phyloP scores from a whole-genome alignment of 2,888 invertebrate genomes.

The Mystacides longicornis region DNA sequence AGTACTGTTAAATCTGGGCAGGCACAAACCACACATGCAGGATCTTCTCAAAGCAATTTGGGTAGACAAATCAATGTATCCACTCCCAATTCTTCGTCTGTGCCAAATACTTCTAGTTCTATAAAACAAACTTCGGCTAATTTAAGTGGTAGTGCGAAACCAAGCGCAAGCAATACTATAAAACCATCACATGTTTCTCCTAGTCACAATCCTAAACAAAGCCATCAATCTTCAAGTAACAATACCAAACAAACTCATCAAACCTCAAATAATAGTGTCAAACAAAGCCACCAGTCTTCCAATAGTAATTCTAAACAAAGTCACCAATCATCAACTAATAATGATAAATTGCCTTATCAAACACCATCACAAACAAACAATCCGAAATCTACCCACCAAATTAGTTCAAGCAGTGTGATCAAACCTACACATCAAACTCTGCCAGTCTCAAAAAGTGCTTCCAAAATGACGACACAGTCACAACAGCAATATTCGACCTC shows the following conservation, averaged over 20 bases:
- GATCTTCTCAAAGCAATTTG: neutral
- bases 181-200: neutral
- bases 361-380: neutral
- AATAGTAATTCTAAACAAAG: slow-evolving; percentile 1
- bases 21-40: neutral
- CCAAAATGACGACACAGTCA: no score
- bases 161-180: neutral
- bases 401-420: neutral
- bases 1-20: neutral
- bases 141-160: neutral
- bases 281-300: neutral
- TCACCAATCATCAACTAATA: neutral
- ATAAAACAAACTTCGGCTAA: neutral
- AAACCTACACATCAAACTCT: neutral
- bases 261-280: neutral
- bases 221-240: neutral
- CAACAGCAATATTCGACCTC: no score
- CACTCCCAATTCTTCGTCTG: neutral
- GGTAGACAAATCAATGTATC: no score
- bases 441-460: neutral
- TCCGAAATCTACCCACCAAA: neutral
- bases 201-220: neutral
- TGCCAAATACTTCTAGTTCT: neutral
- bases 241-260: neutral
- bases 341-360: slow-evolving; percentile 6